phyloP scores from a whole-genome alignment of 2,113 vertebrate genomes.

The Carettochelys insculpta region DNA sequence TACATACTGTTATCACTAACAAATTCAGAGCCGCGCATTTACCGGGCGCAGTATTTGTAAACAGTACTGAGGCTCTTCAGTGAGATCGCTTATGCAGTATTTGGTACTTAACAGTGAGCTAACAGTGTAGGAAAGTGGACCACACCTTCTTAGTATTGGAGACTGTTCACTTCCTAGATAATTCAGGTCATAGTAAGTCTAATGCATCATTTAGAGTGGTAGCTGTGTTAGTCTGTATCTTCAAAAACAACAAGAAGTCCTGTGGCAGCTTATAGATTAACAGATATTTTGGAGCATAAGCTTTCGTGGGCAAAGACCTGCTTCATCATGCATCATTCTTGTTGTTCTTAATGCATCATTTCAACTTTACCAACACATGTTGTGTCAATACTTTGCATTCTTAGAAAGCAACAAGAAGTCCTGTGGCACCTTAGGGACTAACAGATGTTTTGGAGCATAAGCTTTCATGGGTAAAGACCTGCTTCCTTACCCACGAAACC shows the following conservation, averaged over 20 bases:
- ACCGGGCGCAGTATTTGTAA: not conserved
- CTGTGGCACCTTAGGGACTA: too few species aligned
- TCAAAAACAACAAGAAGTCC: too few species aligned
- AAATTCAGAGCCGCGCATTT: not conserved
- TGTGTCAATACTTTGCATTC: not conserved
- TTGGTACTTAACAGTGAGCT: not conserved
- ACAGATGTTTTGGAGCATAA: too few species aligned
- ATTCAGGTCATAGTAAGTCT: not conserved
- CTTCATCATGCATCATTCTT: too few species aligned
- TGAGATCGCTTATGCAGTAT: not conserved
- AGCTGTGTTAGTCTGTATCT: too few species aligned
- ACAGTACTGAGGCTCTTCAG: not conserved
- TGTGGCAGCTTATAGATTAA: too few species aligned
- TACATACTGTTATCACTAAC: not conserved
- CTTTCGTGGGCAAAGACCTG: too few species aligned
- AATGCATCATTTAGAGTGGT: not conserved
- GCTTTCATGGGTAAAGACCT: too few species aligned
- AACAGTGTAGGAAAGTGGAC: not conserved
- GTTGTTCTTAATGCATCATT: not conserved
- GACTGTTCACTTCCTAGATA: rapidly evolving
- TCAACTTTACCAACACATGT: not conserved
- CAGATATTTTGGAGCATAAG: too few species aligned
- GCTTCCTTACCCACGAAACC: too few species aligned
- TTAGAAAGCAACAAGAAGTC: too few species aligned
- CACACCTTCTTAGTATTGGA: not conserved